phyloP scores from a whole-genome alignment of 1,140 invertebrate species.

The Eriosoma lanigerum region DNA sequence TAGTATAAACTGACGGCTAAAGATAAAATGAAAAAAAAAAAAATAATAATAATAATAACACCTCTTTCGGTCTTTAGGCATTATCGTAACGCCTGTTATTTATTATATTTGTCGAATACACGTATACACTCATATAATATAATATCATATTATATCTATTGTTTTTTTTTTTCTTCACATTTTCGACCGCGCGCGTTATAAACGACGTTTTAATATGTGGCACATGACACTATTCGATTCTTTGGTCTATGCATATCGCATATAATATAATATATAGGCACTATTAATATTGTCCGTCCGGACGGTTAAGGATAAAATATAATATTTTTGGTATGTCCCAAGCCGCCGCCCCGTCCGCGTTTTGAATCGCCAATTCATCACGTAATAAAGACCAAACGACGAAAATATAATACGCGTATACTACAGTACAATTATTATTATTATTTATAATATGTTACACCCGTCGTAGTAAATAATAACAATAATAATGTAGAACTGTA shows the following conservation, averaged over 20 bases:
- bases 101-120: not conserved
- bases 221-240: constrained; percentile 14
- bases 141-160: not conserved
- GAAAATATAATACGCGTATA: not conserved
- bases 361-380: constrained; percentile 31
- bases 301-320: no score
- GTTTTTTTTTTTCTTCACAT: not conserved
- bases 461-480: not conserved
- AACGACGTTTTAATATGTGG: constrained; percentile 32
- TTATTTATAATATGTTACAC: not conserved
- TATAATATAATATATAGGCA: no score
- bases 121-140: not conserved
- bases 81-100: no score
- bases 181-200: constrained; percentile 10
- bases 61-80: no score
- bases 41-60: no score
- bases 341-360: constrained; percentile 10
- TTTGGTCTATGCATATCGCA: not conserved
- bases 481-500: no score
- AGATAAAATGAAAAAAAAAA: no score
- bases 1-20: constrained; percentile 42
- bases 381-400: constrained; percentile 21
- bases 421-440: not conserved
- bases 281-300: no score
- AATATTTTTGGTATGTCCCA: not conserved